Conservation (phyloP, 2,888 invertebrate genomes). For the Isotomurus palustris region DNA sequence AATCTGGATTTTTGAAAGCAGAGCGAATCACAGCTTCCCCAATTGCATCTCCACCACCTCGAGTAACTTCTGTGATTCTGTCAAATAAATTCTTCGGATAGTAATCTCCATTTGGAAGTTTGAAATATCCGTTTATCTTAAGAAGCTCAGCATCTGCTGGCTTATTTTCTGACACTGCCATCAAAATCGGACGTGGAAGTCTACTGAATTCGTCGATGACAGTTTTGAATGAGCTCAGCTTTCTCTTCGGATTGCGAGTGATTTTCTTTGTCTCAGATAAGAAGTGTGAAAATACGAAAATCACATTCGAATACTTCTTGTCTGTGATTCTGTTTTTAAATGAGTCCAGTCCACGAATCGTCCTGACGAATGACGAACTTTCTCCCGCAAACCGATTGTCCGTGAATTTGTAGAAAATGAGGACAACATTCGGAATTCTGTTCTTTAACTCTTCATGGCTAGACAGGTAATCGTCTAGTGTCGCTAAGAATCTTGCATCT, state of each 20-base stretch:
- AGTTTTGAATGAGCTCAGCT: neutral
- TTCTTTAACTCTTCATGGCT: conserved; percentile 13
- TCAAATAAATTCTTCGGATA: conserved; percentile 15
- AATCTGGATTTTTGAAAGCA: conserved; percentile 5
- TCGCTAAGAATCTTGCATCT: conserved; percentile 11
- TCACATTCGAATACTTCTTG: conserved; percentile 11
- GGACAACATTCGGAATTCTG: conserved; percentile 11
- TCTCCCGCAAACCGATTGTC: conserved; percentile 14
- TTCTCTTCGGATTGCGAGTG: neutral
- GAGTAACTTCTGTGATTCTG: conserved; percentile 1
- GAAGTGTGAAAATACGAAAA: conserved; percentile 14
- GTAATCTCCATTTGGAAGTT: conserved; percentile 14
- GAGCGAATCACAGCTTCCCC: conserved; percentile 9
- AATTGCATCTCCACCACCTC: conserved; percentile 6
- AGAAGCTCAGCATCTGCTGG: neutral
- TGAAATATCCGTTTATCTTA: conserved; percentile 10
- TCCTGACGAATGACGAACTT: conserved; percentile 2
- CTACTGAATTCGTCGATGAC: conserved; percentile 5
- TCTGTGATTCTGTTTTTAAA: conserved; percentile 9
- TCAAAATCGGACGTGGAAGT: conserved; percentile 9
- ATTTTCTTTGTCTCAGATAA: conserved; percentile 8
- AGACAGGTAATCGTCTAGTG: neutral
- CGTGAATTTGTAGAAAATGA: conserved; percentile 6
- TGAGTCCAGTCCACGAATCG: conserved; percentile 7
- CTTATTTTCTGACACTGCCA: conserved; percentile 16